A percentile compares a stretch with the other conserved stretches of the same genome.
Evolutionary conservation across 1,140 invertebrate species (phyloP).

Genomic region (Bombus superbus): DNA sequence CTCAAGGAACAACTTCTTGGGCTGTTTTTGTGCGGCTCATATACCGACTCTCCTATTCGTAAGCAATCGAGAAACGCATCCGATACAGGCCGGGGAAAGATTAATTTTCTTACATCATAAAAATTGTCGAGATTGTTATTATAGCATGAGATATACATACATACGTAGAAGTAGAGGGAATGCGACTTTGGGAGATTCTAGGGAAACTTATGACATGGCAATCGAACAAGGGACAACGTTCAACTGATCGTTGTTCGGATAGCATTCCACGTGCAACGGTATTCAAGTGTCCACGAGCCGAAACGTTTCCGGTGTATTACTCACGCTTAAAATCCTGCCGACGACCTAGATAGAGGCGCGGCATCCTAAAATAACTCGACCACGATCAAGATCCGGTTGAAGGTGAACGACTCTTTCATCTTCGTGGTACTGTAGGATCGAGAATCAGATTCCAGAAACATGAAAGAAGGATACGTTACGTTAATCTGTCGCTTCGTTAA

Average conservation of each 20-base stretch:
- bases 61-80: too few relatives aligned
- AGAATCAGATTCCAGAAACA: background rate
- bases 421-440: too few relatives aligned
- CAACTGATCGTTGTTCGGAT: background rate
- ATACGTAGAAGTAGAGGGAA: too few relatives aligned
- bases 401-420: slow-evolving; percentile 69
- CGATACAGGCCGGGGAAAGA: too few relatives aligned
- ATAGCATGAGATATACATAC: too few relatives aligned
- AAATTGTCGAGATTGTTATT: too few relatives aligned
- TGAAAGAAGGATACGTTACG: background rate
- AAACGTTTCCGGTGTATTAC: slow-evolving; percentile 77
- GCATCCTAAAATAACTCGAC: slow-evolving; percentile 68
- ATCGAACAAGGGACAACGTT: background rate
- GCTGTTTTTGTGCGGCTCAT: too few relatives aligned
- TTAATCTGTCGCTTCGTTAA: background rate
- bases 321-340: slow-evolving; percentile 65
- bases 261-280: slow-evolving; percentile 71
- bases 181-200: too few relatives aligned
- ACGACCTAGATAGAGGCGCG: slow-evolving; percentile 27
- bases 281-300: slow-evolving; percentile 75
- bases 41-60: too few relatives aligned
- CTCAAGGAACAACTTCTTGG: too few relatives aligned
- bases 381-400: slow-evolving; percentile 67
- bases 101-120: too few relatives aligned
- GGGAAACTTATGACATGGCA: too few relatives aligned